Base-by-base conservation (phyloP, 2,888 invertebrate species). In the Megastigmus dorsalis region DNA sequence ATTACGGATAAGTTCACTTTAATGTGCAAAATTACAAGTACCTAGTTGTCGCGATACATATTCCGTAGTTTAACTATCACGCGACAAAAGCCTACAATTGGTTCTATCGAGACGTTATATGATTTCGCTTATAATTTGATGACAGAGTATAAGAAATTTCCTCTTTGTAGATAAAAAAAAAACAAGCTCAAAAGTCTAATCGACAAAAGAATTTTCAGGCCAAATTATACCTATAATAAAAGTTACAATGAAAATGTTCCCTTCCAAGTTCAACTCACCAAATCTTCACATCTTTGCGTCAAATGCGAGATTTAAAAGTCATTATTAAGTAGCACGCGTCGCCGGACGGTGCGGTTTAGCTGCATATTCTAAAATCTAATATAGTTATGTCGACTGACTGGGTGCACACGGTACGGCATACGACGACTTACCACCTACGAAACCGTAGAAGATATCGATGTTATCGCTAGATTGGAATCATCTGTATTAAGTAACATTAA, bases 281-380 rank as follows among this genome's bases (percentile, higher is more conserved):
- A 67, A 67, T 60, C 13, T 60, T 74, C 15, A 30, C 38, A 62
- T 67, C 36, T 38, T 50, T 67, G 62, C 48, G 41, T 15, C 54
- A 52, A 13, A 38, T 60, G 28, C 60, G 52, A 62, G n/a, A 36
- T 36, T 71, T 71, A 30, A n/a, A n/a, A 66, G 2, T 59, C 26
- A 59, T 77, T 70, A 75, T 76, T 57, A 57, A 75, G 68, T 72
- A 62, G 78, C 75, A 80, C 73, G 74, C 76, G 79, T 79, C 77
- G 69, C 70, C 38, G 70, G 69, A 78, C 77, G 55, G 73, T 77
- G 79, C 74, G 77, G 77, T 77, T 78, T 78, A 79, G 78, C 77
- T 79, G 69, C 63, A 78, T 77, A 79, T 79, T 79, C 78, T 77
- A 79, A 79, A 79, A 77, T 60, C 66, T 70, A 72, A 74, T n/a